These are phyloP conservation scores for Heliconius congener DNA, from an alignment of 1,140 invertebrate genomes.

Conservation along the genomic window DNA sequence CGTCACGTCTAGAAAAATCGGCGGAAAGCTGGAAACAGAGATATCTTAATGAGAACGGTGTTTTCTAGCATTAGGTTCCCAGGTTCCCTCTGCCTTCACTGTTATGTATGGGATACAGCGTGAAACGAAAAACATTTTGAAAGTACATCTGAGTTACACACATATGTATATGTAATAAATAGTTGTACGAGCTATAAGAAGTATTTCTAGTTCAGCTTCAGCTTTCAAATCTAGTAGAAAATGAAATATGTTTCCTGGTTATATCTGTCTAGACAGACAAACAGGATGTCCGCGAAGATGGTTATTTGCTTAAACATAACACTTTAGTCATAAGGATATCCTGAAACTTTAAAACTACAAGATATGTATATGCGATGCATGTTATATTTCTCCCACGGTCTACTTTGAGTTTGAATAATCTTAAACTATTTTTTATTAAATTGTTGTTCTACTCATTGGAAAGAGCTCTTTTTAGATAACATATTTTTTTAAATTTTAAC, in stretches of 20 bases:
- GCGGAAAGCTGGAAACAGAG: no score
- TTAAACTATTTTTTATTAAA: background rate
- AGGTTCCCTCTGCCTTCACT: background rate
- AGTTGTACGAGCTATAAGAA: no score
- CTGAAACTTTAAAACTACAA: background rate
- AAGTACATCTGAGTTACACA: no score
- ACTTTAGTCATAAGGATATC: background rate
- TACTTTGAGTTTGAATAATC: background rate
- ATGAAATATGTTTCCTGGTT: background rate
- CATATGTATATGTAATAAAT: no score
- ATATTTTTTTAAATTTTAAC: no score
- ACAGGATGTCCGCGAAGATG: background rate
- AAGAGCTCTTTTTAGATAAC: no score
- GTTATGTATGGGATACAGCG: background rate
- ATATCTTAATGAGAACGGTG: no score
- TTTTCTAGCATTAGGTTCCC: background rate
- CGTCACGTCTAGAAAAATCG: background rate
- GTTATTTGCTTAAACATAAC: background rate
- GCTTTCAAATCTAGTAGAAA: no score
- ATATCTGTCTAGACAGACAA: background rate
- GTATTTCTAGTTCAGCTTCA: no score
- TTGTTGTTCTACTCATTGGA: no score
- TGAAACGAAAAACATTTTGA: no score
- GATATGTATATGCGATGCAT: background rate
- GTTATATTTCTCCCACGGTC: background rate